Evolutionary conservation across 1,140 invertebrate species (phyloP).

Genomic region (Sitobion miscanthi): DNA sequence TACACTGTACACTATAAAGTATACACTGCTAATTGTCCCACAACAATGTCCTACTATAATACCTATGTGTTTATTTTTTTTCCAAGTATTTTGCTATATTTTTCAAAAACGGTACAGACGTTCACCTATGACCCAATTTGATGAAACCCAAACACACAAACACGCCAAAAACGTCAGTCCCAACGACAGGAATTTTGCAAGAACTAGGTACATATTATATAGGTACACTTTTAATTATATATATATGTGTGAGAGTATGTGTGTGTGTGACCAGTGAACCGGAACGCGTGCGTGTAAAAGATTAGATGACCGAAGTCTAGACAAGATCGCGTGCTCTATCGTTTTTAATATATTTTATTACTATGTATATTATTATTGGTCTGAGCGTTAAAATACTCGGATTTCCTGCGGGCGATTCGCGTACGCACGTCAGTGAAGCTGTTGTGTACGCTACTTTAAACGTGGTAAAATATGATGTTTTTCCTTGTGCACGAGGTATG

Average conservation of each 20-base stretch:
- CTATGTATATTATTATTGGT: slow-evolving; percentile 10
- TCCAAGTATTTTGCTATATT: neutral
- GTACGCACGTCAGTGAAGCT: neutral
- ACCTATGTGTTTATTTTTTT: neutral
- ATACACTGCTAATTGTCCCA: slow-evolving; percentile 37
- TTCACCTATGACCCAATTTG: slow-evolving; percentile 22
- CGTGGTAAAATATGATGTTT: slow-evolving; percentile 34
- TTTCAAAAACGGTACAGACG: slow-evolving; percentile 16
- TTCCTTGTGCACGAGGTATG: neutral
- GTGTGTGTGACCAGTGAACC: neutral
- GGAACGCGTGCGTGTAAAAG: slow-evolving; percentile 30
- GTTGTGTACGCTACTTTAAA: slow-evolving; percentile 34
- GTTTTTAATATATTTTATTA: slow-evolving; percentile 29
- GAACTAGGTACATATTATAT: neutral
- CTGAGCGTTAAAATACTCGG: neutral
- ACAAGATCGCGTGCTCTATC: slow-evolving; percentile 48
- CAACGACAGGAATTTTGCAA: neutral
- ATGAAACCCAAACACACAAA: neutral
- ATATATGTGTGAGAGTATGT: neutral
- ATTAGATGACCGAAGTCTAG: slow-evolving; percentile 19
- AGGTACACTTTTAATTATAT: neutral
- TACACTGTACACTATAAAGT: neutral
- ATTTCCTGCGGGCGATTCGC: slow-evolving; percentile 29
- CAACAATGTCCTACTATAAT: slow-evolving; percentile 4
- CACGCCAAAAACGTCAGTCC: neutral